A percentile compares a stretch with the other conserved stretches of the same genome.
These are phyloP conservation scores for Pherbina coryleti DNA, from an alignment of 2,888 invertebrate genomes.

Conservation along the genomic window DNA sequence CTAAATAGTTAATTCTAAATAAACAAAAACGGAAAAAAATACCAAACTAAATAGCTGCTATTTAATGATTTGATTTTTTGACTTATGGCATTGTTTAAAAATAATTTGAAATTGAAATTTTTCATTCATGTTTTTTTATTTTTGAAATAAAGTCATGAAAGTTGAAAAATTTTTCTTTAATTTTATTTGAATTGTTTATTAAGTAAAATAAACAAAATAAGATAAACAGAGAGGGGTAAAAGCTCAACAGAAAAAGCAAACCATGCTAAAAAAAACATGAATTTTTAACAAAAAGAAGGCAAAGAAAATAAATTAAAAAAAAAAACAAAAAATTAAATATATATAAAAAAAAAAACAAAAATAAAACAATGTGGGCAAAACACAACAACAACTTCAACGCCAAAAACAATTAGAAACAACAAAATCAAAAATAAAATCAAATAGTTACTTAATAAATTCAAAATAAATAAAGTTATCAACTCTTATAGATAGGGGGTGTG, in stretches of 20 bases:
- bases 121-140: neutral
- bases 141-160: neutral
- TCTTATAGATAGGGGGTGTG: neutral
- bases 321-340: constrained; percentile 20
- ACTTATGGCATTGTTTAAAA: neutral
- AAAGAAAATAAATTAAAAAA: constrained; percentile 14
- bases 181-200: neutral
- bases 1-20: no score
- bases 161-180: neutral
- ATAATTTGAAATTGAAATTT: neutral
- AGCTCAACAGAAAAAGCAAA: no score
- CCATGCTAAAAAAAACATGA: no score
- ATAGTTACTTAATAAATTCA: constrained; percentile 25
- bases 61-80: no score
- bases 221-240: neutral
- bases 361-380: no score
- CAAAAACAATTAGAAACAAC: constrained; percentile 29
- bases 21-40: neutral
- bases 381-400: constrained; percentile 5
- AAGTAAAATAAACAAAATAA: neutral
- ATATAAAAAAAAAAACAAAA: constrained; percentile 16
- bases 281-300: constrained; percentile 5
- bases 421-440: constrained; percentile 18
- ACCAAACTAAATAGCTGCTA: no score
- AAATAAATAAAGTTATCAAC: constrained; percentile 5